phyloP scores from a whole-genome alignment of 2,797 vertebrate genomes.

The Pipistrellus pipistrellus region DNA sequence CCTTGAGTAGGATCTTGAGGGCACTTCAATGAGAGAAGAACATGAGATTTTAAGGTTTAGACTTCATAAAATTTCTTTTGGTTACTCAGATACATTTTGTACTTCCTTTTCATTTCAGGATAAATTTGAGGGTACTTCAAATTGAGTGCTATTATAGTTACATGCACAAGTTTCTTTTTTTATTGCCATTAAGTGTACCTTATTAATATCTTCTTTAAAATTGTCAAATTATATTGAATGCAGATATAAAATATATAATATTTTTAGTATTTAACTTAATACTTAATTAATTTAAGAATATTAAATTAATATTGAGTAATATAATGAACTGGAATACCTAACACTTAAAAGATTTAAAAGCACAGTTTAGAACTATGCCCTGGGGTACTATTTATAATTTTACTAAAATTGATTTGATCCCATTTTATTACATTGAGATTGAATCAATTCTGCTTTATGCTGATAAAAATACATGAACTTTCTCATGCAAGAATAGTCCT shows the following conservation, averaged over 20 bases:
- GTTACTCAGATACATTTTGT: not conserved
- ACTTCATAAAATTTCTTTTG: not conserved
- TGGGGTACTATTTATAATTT: not conserved
- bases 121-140: not conserved
- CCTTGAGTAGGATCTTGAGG: not conserved
- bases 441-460: not conserved
- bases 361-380: not conserved
- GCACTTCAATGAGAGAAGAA: not conserved
- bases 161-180: not conserved
- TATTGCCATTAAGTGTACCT: not conserved
- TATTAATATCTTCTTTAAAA: not conserved
- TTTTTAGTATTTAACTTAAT: slow-evolving; percentile 15
- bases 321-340: not conserved
- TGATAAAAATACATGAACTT: not conserved
- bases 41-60: not conserved
- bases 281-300: not conserved
- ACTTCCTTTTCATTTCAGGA: not conserved
- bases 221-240: not conserved
- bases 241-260: not conserved
- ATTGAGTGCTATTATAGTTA: not conserved
- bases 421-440: slow-evolving; percentile 24
- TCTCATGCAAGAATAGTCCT: not conserved
- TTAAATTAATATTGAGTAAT: not conserved
- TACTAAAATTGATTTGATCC: not conserved
- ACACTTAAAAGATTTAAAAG: not conserved